A percentile compares a stretch with the other conserved stretches of the same genome.
Evolutionary conservation across 2,113 vertebrate genomes (phyloP).

Genomic region (Istiophorus platypterus): DNA sequence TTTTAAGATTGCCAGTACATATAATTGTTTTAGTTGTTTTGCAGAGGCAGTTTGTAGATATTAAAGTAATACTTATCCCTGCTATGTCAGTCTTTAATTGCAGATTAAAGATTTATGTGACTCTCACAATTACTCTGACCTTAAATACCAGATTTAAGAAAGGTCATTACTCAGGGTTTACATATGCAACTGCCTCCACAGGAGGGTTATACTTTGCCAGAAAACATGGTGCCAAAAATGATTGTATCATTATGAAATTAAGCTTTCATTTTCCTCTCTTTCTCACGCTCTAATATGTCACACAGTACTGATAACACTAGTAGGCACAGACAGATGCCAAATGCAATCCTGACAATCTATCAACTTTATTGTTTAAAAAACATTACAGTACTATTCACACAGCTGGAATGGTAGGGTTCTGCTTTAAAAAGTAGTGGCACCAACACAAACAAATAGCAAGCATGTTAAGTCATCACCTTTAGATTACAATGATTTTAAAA

Average conservation of each 20-base stretch:
- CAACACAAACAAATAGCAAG: conserved; percentile 17
- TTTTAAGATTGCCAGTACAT: not conserved
- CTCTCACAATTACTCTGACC: not conserved
- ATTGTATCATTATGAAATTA: not conserved
- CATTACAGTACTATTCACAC: conserved; percentile 54
- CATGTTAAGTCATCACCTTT: conserved; percentile 25
- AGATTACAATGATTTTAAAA: conserved; percentile 8
- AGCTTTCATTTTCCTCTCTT: not conserved
- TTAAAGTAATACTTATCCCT: conserved; percentile 18
- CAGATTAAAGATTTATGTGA: conserved; percentile 18
- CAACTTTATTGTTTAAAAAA: conserved; percentile 67
- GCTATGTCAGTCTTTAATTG: not conserved
- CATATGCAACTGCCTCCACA: not conserved
- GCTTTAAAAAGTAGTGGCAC: conserved; percentile 22
- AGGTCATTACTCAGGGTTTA: not conserved
- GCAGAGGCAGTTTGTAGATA: conserved; percentile 13
- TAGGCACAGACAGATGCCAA: not conserved
- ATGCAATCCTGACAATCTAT: conserved; percentile 18
- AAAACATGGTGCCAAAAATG: not conserved
- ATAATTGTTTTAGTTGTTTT: conserved; percentile 20
- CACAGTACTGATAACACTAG: not conserved
- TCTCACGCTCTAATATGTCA: conserved; percentile 17
- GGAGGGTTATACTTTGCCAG: not conserved
- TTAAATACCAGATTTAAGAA: conserved; percentile 2
- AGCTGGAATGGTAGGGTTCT: not conserved